Evolutionary conservation across 2,797 vertebrate species (phyloP).

Genomic region (Cuniculus paca): DNA sequence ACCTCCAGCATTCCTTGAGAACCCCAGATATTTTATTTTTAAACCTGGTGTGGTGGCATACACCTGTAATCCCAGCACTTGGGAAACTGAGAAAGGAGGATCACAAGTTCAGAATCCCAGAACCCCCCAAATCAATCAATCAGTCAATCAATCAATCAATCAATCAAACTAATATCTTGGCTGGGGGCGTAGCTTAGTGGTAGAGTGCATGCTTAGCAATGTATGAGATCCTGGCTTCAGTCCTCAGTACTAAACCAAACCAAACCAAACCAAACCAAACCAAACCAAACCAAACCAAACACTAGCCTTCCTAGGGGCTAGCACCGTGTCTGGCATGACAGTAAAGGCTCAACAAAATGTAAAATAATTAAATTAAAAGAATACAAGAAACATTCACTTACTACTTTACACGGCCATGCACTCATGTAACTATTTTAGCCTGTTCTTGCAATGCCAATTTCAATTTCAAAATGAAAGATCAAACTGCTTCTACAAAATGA

Average conservation of each 20-base stretch:
- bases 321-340: not conserved
- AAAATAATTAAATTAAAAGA: constrained; percentile 18
- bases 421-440: not conserved
- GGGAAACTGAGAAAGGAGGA: not conserved
- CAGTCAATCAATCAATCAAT: too few relatives aligned
- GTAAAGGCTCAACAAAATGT: constrained; percentile 38
- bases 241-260: not conserved
- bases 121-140: not conserved
- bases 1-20: not conserved
- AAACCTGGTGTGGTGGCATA: not conserved
- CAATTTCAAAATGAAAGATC: constrained; percentile 25
- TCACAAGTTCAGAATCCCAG: not conserved
- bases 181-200: not conserved
- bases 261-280: not conserved
- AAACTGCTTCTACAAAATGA: constrained; percentile 1
- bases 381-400: constrained; percentile 23
- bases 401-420: not conserved
- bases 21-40: constrained; percentile 51
- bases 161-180: not conserved
- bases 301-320: not conserved
- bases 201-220: not conserved
- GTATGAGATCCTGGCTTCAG: not conserved
- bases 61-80: not conserved
- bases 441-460: constrained; percentile 17
- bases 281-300: not conserved